Evolutionary conservation across 2,888 invertebrate species (phyloP).

Genomic region (Leptothorax acervorum): DNA sequence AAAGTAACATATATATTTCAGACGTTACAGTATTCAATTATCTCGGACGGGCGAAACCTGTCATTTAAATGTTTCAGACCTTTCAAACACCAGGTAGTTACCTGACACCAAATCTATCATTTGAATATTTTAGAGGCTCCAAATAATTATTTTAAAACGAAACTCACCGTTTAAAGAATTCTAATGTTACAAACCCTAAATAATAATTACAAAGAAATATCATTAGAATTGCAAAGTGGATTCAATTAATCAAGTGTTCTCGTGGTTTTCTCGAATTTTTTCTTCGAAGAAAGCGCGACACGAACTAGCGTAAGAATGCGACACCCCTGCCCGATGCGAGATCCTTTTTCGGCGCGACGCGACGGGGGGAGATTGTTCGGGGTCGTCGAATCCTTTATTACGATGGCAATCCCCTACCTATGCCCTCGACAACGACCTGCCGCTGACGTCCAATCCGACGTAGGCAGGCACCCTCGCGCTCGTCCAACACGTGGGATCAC

Average conservation of each 20-base stretch:
- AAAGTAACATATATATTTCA: not conserved
- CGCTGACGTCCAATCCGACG: constrained; percentile 43
- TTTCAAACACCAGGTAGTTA: not conserved
- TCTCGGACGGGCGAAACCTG: not conserved
- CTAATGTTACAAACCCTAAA: not conserved
- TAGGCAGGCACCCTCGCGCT: constrained; percentile 48
- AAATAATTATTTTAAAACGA: not conserved
- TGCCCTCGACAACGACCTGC: constrained; percentile 49
- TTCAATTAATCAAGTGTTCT: not conserved
- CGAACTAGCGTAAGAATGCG: not conserved
- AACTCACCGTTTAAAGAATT: not conserved
- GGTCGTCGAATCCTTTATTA: constrained; percentile 80
- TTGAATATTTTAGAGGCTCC: not conserved
- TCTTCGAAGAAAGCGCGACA: not conserved
- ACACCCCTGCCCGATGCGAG: not conserved
- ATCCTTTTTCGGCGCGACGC: constrained; percentile 42
- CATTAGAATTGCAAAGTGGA: not conserved
- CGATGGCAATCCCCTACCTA: constrained; percentile 64
- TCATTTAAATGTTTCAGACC: not conserved
- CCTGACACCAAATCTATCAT: not conserved
- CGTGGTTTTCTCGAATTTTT: not conserved
- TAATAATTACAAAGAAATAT: not conserved
- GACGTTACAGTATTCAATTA: not conserved
- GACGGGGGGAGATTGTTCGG: constrained; percentile 69
- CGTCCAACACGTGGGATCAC: constrained; percentile 68